Conservation (phyloP, 1,140 invertebrate species). For the Leptonema lineaticorne region DNA sequence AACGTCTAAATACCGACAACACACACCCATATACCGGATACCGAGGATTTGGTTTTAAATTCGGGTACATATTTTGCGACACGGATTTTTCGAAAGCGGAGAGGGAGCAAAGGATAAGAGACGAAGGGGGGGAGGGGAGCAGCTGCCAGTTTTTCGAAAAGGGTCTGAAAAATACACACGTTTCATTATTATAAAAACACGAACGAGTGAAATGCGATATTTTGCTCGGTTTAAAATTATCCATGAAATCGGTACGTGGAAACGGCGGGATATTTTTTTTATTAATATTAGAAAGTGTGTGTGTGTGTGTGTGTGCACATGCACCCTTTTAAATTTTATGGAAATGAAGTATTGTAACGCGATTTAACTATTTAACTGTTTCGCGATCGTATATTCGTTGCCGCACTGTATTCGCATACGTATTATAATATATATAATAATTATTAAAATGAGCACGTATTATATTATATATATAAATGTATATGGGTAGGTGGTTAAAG, state of each 20-base stretch:
- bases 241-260: conserved; percentile 11
- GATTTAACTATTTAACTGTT: too few relatives aligned
- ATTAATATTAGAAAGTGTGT: not conserved
- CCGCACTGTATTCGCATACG: too few relatives aligned
- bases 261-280: conserved; percentile 1
- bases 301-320: not conserved
- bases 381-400: too few relatives aligned
- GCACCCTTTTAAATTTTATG: not conserved
- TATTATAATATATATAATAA: too few relatives aligned
- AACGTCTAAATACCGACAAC: not conserved
- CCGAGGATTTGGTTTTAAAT: conserved; percentile 3
- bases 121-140: too few relatives aligned
- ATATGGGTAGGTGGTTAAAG: too few relatives aligned
- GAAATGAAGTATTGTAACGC: not conserved
- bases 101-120: too few relatives aligned
- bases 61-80: too few relatives aligned
- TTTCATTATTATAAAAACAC: not conserved
- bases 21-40: not conserved
- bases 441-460: too few relatives aligned
- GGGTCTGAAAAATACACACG: not conserved
- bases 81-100: too few relatives aligned
- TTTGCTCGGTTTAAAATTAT: conserved; percentile 19
- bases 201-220: conserved; percentile 21
- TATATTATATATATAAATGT: too few relatives aligned
- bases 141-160: conserved; percentile 17